Percentiles rank a stretch among this genome's conserved stretches.
Conservation (phyloP, 35 echinoderm and acorn worm genomes). For the Apostichopus parvimensis region DNA sequence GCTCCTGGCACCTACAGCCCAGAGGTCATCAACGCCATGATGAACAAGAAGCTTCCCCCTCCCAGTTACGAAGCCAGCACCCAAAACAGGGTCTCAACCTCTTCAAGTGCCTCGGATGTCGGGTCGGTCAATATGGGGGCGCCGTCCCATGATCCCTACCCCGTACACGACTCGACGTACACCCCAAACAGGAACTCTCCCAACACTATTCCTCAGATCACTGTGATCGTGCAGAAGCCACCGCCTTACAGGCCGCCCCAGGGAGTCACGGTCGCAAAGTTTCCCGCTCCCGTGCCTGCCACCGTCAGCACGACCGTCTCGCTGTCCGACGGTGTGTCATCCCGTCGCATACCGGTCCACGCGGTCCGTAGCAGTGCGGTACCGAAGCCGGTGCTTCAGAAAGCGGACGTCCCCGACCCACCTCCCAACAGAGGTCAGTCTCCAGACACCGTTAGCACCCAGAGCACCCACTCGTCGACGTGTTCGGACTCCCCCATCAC, state of each 20-base stretch:
- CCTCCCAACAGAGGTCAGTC: slow-evolving; percentile 78
- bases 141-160: slow-evolving; percentile 15
- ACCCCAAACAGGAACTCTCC: slow-evolving; percentile 40
- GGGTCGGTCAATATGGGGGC: slow-evolving; percentile 23
- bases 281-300: slow-evolving; percentile 79
- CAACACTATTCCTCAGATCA: slow-evolving; percentile 29
- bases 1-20: slow-evolving; percentile 13
- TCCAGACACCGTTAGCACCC: slow-evolving; percentile 87
- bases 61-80: slow-evolving; percentile 88
- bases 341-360: slow-evolving; percentile 59
- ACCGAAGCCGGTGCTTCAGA: slow-evolving; percentile 91
- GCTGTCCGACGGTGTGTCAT: slow-evolving; percentile 54
- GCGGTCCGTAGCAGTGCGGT: slow-evolving; percentile 78
- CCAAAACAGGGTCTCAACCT: slow-evolving; percentile 59
- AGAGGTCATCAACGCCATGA: slow-evolving; percentile 70
- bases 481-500: slow-evolving; percentile 61
- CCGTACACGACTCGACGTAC: slow-evolving; percentile 26
- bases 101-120: slow-evolving; percentile 63
- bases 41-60: slow-evolving; percentile 83
- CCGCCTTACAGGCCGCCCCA: slow-evolving; percentile 78
- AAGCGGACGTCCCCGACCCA: slow-evolving; percentile 87
- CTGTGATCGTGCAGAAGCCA: slow-evolving; percentile 40
- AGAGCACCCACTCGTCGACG: slow-evolving; percentile 56
- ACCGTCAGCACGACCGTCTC: slow-evolving; percentile 83
- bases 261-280: slow-evolving; percentile 34